Evolutionary conservation across 2,797 vertebrate genomes (phyloP), one percentile per base, ranked within the genome.

Genomic region (Schizothorax lantsangensis): DNA sequence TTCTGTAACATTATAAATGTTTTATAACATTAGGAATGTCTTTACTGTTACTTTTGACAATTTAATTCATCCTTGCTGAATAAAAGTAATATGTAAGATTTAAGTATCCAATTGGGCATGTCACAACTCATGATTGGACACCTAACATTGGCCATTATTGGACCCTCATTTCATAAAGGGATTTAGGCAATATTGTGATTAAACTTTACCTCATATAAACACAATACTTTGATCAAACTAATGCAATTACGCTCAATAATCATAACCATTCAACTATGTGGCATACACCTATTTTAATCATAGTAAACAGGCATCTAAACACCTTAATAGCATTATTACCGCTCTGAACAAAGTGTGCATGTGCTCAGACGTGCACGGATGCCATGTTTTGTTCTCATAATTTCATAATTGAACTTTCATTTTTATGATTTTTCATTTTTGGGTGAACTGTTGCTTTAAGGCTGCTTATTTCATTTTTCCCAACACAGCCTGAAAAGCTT

Each of bases 401-500:
- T 66, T 66, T 66, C 62, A 30, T 59, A n/a, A 59, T 0, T 59
- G 9, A 59, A 10, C 57, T 59, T 59, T n/a, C 1, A n/a, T 59
- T 59, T n/a, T 59, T 59, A 73, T 26, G 0, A 26, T 30, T 33
- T 78, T 57, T 5, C 0, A 10, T 21, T 11, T 21, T 21, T 33
- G 47, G 8, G 45, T 75, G 8, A 75, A 47, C 40, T 80, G 26
- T 64, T 17, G 5, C 59, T 43, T 43, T 64, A 49, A 69, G 43
- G 66, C 10, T 26, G 45, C 12, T 36, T 43, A 6, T 73, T 59
- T 38, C 0, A 4, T 62, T 62, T 79, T 52, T 40, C 38, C 73
- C 9, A 21, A 88, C 45, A 69, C 93, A 97, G 98, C 98, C 97
- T 0, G 98, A 99, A 94, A 99, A 99, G 93, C 95, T 99, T 84